These are phyloP conservation scores for Dolichoris vasculosae DNA, from an alignment of 1,140 invertebrate species.

Conservation along the genomic window DNA sequence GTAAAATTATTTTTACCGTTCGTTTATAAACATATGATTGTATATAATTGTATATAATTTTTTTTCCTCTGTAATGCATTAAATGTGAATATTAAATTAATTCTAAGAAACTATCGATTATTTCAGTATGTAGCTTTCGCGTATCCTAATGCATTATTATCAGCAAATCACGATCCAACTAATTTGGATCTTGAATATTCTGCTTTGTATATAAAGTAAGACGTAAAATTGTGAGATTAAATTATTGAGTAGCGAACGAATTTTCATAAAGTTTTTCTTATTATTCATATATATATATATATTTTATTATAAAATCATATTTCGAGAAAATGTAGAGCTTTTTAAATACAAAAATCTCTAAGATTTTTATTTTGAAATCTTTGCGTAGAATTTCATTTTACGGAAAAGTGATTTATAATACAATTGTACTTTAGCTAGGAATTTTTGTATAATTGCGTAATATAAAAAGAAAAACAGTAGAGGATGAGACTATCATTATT, in stretches of 20 bases:
- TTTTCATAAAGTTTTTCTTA: background rate
- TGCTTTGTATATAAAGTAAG: slow-evolving; percentile 41
- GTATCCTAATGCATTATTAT: slow-evolving; percentile 9
- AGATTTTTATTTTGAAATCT: background rate
- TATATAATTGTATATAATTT: slow-evolving; percentile 13
- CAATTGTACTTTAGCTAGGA: background rate
- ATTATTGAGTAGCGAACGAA: slow-evolving; percentile 33
- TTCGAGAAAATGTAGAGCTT: background rate
- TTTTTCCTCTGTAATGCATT: background rate
- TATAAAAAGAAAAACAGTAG: background rate
- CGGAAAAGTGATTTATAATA: background rate
- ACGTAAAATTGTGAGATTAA: slow-evolving; percentile 43
- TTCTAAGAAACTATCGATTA: slow-evolving; percentile 1
- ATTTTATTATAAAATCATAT: background rate
- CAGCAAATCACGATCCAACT: background rate
- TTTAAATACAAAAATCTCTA: background rate
- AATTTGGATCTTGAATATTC: slow-evolving; percentile 16
- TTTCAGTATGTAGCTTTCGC: background rate
- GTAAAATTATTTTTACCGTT: background rate
- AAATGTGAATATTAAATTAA: slow-evolving; percentile 14
- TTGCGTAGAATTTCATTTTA: background rate
- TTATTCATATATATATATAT: background rate
- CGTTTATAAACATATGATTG: background rate
- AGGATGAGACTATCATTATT: slow-evolving; percentile 14
- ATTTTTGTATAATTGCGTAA: background rate